Conservation (phyloP, 2,888 invertebrate genomes). For the Cepaea hortensis region DNA sequence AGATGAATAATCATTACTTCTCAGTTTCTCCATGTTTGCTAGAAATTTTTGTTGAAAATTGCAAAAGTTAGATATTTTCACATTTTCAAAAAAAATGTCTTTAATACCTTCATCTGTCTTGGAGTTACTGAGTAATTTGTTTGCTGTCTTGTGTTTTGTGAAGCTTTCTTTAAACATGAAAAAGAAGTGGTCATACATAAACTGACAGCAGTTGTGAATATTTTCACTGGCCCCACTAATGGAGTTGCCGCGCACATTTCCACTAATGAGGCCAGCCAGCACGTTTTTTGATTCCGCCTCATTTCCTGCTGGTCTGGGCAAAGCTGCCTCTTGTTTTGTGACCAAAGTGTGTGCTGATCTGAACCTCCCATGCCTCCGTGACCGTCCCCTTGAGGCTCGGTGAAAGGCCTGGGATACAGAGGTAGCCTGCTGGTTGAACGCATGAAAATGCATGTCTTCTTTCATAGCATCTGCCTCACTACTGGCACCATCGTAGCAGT, state of each 20-base stretch:
- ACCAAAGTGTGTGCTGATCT: not conserved
- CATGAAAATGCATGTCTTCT: not conserved
- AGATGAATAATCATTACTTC: constrained; percentile 40
- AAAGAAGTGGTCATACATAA: constrained; percentile 20
- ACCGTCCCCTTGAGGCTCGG: constrained; percentile 10
- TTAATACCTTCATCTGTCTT: not conserved
- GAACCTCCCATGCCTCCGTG: constrained; percentile 1
- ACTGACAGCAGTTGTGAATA: not conserved
- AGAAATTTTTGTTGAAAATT: constrained; percentile 30
- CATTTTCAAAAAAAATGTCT: constrained; percentile 23
- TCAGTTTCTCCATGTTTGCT: constrained; percentile 19
- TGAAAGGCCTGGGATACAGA: not conserved
- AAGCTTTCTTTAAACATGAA: constrained; percentile 30
- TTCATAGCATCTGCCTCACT: not conserved
- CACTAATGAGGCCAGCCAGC: constrained; percentile 26
- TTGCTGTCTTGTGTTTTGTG: not conserved
- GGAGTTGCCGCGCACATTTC: not conserved
- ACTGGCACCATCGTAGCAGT: not conserved
- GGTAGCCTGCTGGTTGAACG: not conserved
- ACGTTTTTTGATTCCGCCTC: constrained; percentile 37
- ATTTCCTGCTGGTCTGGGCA: not conserved
- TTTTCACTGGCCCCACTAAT: constrained; percentile 37
- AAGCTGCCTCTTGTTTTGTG: not conserved
- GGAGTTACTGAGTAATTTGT: not conserved
- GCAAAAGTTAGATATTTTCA: not conserved